Conservation (phyloP, 1,140 invertebrate species). For the Paramacrobiotus metropolitanus region DNA sequence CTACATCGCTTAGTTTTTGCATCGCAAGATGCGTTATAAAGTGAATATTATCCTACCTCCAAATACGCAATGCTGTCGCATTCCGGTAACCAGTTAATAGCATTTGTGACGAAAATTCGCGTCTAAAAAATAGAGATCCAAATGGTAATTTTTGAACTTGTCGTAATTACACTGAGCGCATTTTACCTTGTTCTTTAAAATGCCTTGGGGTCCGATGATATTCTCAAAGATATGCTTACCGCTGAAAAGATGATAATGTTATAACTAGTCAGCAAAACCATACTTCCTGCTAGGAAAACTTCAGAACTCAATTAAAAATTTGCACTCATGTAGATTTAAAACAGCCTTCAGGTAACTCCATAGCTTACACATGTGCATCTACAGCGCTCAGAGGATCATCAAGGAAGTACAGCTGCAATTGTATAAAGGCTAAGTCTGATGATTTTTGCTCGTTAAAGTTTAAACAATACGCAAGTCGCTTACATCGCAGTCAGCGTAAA, state of each 20-base stretch:
- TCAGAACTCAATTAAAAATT: too few relatives aligned
- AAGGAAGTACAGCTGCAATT: conserved; percentile 38
- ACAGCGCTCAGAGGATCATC: conserved; percentile 19
- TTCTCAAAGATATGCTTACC: conserved; percentile 86
- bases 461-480: too few relatives aligned
- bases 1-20: too few relatives aligned
- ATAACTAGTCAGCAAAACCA: too few relatives aligned
- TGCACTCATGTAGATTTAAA: too few relatives aligned
- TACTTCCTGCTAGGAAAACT: too few relatives aligned
- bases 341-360: too few relatives aligned
- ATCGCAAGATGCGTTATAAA: too few relatives aligned
- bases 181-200: conserved; percentile 39
- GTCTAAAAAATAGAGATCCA: conserved; percentile 26
- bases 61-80: conserved; percentile 65
- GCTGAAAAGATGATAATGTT: too few relatives aligned
- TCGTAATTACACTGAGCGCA: too few relatives aligned
- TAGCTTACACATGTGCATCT: conserved; percentile 8
- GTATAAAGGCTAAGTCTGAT: too few relatives aligned
- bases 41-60: too few relatives aligned
- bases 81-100: conserved; percentile 61
- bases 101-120: conserved; percentile 61
- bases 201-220: conserved; percentile 49
- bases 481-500: conserved; percentile 7
- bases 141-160: background rate
- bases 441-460: background rate